Percentiles rank a stretch among this genome's conserved stretches.
Conservation (phyloP, 2,113 vertebrate genomes). For the Morone saxatilis region DNA sequence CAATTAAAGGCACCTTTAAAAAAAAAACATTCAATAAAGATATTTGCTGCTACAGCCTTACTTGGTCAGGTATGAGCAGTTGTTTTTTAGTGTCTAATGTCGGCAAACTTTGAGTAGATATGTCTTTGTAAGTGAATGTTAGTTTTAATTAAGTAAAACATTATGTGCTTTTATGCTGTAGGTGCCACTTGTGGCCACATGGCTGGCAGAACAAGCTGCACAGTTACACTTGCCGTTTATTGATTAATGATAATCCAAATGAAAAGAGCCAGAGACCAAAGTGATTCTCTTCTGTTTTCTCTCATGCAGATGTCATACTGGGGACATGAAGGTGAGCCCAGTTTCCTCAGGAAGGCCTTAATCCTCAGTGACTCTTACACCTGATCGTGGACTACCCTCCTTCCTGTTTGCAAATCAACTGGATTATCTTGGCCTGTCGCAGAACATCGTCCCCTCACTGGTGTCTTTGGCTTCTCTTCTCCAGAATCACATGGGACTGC, state of each 20-base stretch:
- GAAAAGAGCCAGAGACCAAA: background rate
- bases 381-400: conserved; percentile 38
- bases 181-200: background rate
- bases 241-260: background rate
- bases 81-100: background rate
- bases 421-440: conserved; percentile 9
- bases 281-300: conserved; percentile 17
- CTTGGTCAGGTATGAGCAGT: background rate
- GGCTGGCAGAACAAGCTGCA: background rate
- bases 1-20: no score
- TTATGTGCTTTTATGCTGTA: background rate
- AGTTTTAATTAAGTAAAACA: background rate
- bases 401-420: conserved; percentile 39
- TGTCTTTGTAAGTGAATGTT: background rate
- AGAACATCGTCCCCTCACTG: conserved; percentile 17
- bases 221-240: background rate
- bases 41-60: no score
- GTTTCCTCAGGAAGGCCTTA: conserved; percentile 51
- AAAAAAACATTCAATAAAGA: background rate
- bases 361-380: conserved; percentile 31
- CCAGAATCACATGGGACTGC: background rate
- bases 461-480: conserved; percentile 33
- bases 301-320: conserved; percentile 35
- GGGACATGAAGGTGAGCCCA: conserved; percentile 7
- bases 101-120: background rate